Conservation (phyloP, 2,888 invertebrate species). For the Leucophenga montana region DNA sequence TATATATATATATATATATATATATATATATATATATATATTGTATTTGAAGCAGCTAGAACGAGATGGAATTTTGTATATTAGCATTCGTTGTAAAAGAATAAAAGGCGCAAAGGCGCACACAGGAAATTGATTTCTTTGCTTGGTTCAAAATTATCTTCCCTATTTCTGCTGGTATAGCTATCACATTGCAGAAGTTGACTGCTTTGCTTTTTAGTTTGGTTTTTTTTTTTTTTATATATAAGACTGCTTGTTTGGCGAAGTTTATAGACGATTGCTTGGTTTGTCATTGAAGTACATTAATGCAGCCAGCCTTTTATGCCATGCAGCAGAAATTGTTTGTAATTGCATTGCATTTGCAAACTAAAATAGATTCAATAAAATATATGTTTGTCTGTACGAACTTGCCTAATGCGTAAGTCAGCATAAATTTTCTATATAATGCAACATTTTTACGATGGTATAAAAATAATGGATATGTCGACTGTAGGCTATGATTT, state of each 20-base stretch:
- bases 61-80: conserved; percentile 22
- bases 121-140: conserved; percentile 61
- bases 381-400: no score
- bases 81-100: conserved; percentile 31
- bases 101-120: conserved; percentile 49
- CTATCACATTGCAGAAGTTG: conserved; percentile 15
- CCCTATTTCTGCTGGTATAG: conserved; percentile 25
- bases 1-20: conserved; percentile 31
- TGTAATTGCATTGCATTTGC: no score
- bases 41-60: conserved; percentile 26
- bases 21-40: conserved; percentile 8
- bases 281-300: no score
- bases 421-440: no score
- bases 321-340: no score
- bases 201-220: no score
- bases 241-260: background rate
- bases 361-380: no score
- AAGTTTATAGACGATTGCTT: conserved; percentile 54
- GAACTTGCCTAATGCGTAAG: no score
- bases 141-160: conserved; percentile 39
- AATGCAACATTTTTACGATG: no score
- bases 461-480: no score
- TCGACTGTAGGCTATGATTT: no score
- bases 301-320: no score
- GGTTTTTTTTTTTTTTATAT: background rate